Base-by-base conservation (phyloP, 2,888 invertebrate species). In the Tholera decimalis region DNA sequence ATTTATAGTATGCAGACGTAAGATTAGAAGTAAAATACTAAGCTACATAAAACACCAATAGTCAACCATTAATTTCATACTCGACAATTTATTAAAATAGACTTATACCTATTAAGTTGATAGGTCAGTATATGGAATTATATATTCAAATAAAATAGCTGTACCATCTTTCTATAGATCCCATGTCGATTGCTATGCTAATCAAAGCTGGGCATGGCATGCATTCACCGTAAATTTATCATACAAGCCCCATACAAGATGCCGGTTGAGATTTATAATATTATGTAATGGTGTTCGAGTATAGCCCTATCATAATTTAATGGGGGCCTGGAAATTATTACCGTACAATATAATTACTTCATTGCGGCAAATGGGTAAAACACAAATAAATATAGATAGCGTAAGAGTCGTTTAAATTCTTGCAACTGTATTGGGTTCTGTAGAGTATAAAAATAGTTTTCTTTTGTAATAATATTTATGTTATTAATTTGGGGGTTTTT, bases 201-300 rank as follows among this genome's bases (percentile, higher is more conserved):
- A 72, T 68, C 51, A 44, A 18, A 22, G 51, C 35, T 50, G 35
- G 20, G 24, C 57, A 59, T 46, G 54, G 37, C 26, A 43, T 56
- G 55, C 18, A 56, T 74, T 61, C 56, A 35, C 46, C 35, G 35
- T 62, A 43, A 69, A 69, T 70, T 62, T 59, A 57, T 62, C 70
- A 69, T 50, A 58, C 62, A 58, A 73, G 76, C 53, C 20, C 28
- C 59, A 59, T 74, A 67, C 71, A 74, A 74, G 67, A 67, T 46
- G 39, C 75, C 33, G 44, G 50, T 46, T 62, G 57, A 73, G 76
- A 73, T 73, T 73, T 76, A 73, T 73, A 55, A 70, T 73, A 69
- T 76, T 62, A 70, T 62, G 76, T 73, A 55, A 62, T 69, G 53
- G 37, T 58, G 56, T 61, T 49, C 41, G 22, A 46, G 28, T 37